Percentiles rank a stretch among this genome's conserved stretches.
Evolutionary conservation across 2,888 invertebrate genomes (phyloP).

Genomic region (Pegoplata infirma): DNA sequence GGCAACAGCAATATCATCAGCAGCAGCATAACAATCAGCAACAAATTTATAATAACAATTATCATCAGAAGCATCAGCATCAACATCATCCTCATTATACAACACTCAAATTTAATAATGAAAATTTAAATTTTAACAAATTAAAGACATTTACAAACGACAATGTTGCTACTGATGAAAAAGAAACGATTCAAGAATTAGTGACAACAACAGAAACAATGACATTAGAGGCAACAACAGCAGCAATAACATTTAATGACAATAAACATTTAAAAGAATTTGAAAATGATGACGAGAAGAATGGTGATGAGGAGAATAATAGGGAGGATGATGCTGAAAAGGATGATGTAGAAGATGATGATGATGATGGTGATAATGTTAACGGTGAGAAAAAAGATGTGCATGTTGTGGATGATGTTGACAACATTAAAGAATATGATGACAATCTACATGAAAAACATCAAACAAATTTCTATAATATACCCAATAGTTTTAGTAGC

Average conservation of each 20-base stretch:
- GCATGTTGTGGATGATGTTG: too few relatives aligned
- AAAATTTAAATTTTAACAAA: slow-evolving; percentile 45
- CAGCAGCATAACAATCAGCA: too few relatives aligned
- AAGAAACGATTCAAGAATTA: not conserved
- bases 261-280: not conserved
- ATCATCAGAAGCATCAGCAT: slow-evolving; percentile 3
- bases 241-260: slow-evolving; percentile 8
- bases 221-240: not conserved
- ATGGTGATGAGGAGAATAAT: not conserved
- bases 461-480: slow-evolving; percentile 43
- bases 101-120: slow-evolving; percentile 44
- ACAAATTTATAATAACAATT: too few relatives aligned
- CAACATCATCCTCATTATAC: slow-evolving; percentile 12
- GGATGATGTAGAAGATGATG: not conserved
- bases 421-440: slow-evolving; percentile 13
- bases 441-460: not conserved
- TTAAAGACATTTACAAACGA: slow-evolving; percentile 28
- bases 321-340: too few relatives aligned
- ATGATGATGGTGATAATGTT: not conserved
- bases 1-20: not conserved
- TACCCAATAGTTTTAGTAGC: slow-evolving; percentile 26
- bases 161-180: not conserved
- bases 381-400: not conserved
- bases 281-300: not conserved
- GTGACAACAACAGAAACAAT: not conserved